Evolutionary conservation across 1,140 invertebrate genomes (phyloP), one percentile per base, ranked within the genome.

Genomic region (Lepidotrigona ventralis): DNA sequence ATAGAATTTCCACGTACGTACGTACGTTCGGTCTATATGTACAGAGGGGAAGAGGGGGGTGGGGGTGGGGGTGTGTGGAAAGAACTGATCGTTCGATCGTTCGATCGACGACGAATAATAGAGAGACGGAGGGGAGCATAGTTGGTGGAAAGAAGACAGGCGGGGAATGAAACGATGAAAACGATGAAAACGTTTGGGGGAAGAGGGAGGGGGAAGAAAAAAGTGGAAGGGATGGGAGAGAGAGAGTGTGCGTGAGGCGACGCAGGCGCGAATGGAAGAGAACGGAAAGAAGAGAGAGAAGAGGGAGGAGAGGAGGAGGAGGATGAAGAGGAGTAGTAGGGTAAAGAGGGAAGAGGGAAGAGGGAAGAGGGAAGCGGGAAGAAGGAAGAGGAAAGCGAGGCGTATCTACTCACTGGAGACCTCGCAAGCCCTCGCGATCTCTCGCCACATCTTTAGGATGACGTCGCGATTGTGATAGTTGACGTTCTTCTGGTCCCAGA

Each of bases 401-500:
- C 29, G 70, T 69, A 86, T 33, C 33, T 91, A 91, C 91, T 91
- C 78, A 91, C 91, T 90, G 56, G 90, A 90, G 71, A 91, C 91
- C 84, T 91, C 90, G 85, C 91, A 91, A 60, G 90, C 79, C 81
- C 89, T 86, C 66, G 91, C 91, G 70, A 91, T 91, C 87, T 91
- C 91, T 70, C 89, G 89, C 91, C 91, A 91, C 85, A 91, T 91
- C 85, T 88, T 91, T 53, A 90, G 74, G 84, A 91, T 91, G 74
- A 91, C 87, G 58, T 91, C 91, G 78, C 91, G 89, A 81, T 91
- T 91, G 83, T 91, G 91, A 79, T 91, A 91, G 86, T 91, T 87
- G 74, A 89, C 90, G 60, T 91, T 91, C 84, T 91, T 91, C 83
- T 91, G 91, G 85, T 91, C 91, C 91, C 91, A 91, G 74, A 91